A percentile compares a stretch with the other conserved stretches of the same genome.
Evolutionary conservation across 2,888 invertebrate species (phyloP).

Genomic region (Tholera decimalis): DNA sequence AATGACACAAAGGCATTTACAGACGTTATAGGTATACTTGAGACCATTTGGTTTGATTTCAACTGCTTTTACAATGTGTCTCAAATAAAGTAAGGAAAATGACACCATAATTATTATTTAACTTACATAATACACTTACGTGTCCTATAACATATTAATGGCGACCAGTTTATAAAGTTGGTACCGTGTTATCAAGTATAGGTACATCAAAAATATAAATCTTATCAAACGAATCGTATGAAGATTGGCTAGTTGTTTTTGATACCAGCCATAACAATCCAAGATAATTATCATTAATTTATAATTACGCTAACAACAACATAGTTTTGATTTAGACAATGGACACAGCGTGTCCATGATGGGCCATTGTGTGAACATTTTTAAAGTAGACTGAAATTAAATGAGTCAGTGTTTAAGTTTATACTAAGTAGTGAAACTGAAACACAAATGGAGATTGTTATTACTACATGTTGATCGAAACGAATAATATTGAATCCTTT

Average conservation of each 20-base stretch:
- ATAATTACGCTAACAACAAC: neutral
- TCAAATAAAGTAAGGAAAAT: constrained; percentile 16
- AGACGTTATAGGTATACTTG: constrained; percentile 17
- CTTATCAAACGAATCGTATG: neutral
- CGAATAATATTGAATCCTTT: neutral
- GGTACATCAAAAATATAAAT: neutral
- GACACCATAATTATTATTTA: neutral
- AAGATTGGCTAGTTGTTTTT: neutral
- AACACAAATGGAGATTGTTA: neutral
- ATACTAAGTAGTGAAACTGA: neutral
- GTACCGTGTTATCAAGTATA: neutral
- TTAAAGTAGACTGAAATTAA: constrained; percentile 21
- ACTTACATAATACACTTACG: neutral
- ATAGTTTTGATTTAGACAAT: constrained; percentile 11
- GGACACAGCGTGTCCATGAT: constrained; percentile 11
- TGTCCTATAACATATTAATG: neutral
- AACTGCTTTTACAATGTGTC: constrained; percentile 13
- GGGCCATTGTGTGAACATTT: constrained; percentile 18
- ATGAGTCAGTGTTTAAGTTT: constrained; percentile 27
- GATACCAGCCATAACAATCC: neutral
- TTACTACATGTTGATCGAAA: neutral
- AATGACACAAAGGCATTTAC: neutral
- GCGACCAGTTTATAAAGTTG: too few species aligned
- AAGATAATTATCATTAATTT: neutral
- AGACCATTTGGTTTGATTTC: neutral